These are phyloP conservation scores for Anastrepha obliqua DNA, from an alignment of 1,140 invertebrate genomes.

Conservation along the genomic window DNA sequence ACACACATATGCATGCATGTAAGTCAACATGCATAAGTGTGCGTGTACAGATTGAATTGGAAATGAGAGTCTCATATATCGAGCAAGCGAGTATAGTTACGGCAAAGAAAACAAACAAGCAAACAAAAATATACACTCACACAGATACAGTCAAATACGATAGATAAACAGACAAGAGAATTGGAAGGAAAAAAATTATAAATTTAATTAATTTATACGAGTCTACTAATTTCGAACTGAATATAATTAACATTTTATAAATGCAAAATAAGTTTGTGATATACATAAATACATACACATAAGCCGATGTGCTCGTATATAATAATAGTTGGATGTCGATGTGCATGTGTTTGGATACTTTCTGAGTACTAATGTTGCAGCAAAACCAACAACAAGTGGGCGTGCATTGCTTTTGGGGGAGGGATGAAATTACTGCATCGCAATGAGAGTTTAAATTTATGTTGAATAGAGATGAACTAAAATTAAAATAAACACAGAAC, in stretches of 20 bases:
- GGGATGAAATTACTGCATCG: not conserved
- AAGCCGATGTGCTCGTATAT: no score
- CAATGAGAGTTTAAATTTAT: no score
- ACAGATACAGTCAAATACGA: not conserved
- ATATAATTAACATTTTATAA: not conserved
- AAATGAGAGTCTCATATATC: no score
- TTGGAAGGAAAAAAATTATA: not conserved
- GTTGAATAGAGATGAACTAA: no score
- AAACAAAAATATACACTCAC: not conserved
- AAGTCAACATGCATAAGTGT: no score
- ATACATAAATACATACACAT: not conserved
- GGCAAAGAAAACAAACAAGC: not conserved
- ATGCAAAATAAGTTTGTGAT: conserved; percentile 13
- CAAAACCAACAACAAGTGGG: not conserved
- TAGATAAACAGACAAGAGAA: not conserved
- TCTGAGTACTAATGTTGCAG: not conserved
- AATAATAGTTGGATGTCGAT: not conserved
- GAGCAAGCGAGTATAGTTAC: no score
- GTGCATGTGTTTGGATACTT: not conserved
- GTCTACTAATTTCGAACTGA: not conserved
- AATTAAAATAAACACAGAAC: no score
- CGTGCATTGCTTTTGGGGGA: not conserved
- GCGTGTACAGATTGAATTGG: no score
- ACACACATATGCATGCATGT: not conserved
- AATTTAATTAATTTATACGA: conserved; percentile 31